These are phyloP conservation scores for Dysdera silvatica DNA, from an alignment of 1,140 invertebrate species.

Conservation along the genomic window DNA sequence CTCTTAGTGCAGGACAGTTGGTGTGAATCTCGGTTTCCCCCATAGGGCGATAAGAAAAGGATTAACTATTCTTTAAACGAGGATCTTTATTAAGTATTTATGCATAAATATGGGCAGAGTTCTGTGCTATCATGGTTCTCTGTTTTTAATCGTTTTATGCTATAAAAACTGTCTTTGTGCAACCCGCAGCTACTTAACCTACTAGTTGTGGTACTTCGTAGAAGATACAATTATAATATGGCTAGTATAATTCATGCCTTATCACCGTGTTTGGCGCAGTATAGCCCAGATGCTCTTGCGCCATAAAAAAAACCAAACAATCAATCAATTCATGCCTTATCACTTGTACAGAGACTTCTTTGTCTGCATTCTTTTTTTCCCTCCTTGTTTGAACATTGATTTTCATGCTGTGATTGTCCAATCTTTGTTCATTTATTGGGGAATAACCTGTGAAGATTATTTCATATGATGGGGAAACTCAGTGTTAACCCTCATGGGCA, in stretches of 20 bases:
- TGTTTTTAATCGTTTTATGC: constrained; percentile 6
- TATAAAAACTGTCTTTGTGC: constrained; percentile 7
- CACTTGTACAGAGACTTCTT: background rate
- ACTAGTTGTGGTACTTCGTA: constrained; percentile 18
- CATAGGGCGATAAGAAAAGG: background rate
- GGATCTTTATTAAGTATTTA: background rate
- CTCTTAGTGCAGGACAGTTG: background rate
- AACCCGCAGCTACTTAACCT: constrained; percentile 15
- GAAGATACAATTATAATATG: background rate
- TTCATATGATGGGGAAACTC: too few species aligned
- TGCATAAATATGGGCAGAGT: constrained; percentile 3
- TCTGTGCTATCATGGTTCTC: background rate
- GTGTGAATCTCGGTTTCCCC: background rate
- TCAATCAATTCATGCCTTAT: background rate
- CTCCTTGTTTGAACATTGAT: background rate
- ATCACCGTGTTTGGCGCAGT: background rate
- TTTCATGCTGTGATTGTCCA: too few species aligned
- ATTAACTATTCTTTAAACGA: background rate
- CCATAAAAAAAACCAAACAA: background rate
- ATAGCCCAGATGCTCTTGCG: background rate
- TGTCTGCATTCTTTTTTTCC: background rate
- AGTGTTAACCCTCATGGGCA: too few species aligned
- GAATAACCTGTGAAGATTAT: too few species aligned
- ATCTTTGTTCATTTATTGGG: too few species aligned
- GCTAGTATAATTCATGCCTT: background rate